A percentile compares a stretch with the other conserved stretches of the same genome.
These are phyloP conservation scores for Xestia sexstrigata DNA, from an alignment of 2,888 invertebrate species.

Conservation along the genomic window DNA sequence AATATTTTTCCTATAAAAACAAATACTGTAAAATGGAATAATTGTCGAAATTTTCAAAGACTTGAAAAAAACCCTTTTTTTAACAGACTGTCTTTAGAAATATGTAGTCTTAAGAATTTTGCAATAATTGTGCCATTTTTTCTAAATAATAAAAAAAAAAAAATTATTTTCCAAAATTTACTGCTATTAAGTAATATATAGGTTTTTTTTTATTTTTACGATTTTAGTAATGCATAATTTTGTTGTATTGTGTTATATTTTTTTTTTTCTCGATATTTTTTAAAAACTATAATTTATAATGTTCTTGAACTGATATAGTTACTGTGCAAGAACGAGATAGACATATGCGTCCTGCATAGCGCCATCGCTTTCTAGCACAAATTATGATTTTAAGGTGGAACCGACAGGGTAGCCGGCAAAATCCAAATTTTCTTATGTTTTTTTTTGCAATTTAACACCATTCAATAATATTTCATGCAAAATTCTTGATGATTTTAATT, in stretches of 20 bases:
- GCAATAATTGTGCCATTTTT: conserved; percentile 48
- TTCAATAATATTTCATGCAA: too few species aligned
- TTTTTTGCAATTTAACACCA: too few species aligned
- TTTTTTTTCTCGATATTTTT: too few species aligned
- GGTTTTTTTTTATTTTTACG: conserved; percentile 13
- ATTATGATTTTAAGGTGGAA: background rate
- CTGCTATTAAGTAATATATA: background rate
- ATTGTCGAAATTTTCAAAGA: background rate
- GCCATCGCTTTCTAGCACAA: background rate
- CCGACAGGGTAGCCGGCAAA: too few species aligned
- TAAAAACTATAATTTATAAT: too few species aligned
- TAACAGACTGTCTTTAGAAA: background rate
- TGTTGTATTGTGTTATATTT: too few species aligned
- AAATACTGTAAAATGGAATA: too few species aligned
- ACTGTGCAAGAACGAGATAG: background rate
- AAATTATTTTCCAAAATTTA: background rate
- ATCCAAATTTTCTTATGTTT: too few species aligned
- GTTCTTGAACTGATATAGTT: background rate
- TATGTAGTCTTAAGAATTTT: conserved; percentile 12
- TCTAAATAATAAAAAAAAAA: background rate
- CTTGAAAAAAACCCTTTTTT: background rate
- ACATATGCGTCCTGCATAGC: background rate
- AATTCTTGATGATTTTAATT: too few species aligned
- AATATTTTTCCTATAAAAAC: too few species aligned
- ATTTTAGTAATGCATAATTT: conserved; percentile 8